Conservation (phyloP, 2,797 vertebrate species). For the Thunnus albacares region DNA sequence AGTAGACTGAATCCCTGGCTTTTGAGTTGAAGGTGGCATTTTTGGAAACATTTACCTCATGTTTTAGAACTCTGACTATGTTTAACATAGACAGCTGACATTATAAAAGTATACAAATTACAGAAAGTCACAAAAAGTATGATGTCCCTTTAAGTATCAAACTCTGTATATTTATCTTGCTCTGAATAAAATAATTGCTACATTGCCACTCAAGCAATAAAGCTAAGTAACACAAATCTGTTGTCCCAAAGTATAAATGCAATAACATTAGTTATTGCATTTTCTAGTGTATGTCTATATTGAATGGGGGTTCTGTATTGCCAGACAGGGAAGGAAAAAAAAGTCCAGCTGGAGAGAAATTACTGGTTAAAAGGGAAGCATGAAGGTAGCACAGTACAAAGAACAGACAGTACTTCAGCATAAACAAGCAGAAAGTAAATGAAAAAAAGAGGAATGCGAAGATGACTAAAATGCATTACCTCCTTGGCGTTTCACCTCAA, state of each 20-base stretch:
- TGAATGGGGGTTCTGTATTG: background rate
- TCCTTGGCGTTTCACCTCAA: conserved; percentile 36
- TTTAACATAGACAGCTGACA: no score
- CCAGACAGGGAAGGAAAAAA: background rate
- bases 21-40: no score
- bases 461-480: conserved; percentile 19
- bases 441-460: conserved; percentile 15
- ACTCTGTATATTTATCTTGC: no score
- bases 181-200: no score
- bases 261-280: background rate
- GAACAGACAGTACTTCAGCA: conserved; percentile 12
- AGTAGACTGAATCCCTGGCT: no score
- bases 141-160: no score
- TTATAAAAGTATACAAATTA: no score
- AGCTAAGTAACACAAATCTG: background rate
- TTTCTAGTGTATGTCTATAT: background rate
- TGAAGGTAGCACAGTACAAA: conserved; percentile 21
- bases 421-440: conserved; percentile 22
- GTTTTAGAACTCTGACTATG: no score
- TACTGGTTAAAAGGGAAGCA: background rate
- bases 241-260: background rate
- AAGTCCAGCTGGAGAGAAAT: background rate
- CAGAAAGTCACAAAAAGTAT: no score
- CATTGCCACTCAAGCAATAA: no score
- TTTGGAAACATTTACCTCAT: no score